Evolutionary conservation across 2,888 invertebrate genomes (phyloP), one percentile per base, ranked within the genome.

Genomic region (Oconnorella tubifera): DNA sequence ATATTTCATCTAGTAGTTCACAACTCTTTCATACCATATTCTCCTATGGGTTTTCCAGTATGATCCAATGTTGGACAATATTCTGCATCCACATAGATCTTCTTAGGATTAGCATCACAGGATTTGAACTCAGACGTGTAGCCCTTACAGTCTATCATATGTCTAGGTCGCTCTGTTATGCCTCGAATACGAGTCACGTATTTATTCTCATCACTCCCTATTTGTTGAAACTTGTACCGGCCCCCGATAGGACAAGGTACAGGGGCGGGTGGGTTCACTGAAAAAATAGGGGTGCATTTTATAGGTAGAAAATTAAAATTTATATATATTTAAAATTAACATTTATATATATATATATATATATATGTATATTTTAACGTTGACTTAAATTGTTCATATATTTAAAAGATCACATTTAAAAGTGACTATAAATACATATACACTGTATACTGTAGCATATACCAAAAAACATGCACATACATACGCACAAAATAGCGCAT

Each of bases 61-160:
- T 96, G 90, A 83, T 98, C 97, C 2, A 98, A 94, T n/a, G 94
- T 90, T 28, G 96, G 85, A 79, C 97, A 98, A 78, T 96, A 95
- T 73, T 92, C 94, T 76, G 94, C 95, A 82, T 98, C 97, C 59
- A 98, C 89, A 62, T 90, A 88, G 75, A 98, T 89, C 78, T 93
- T 92, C 79, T 95, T 96, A 80, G 80, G 77, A 62, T 97, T 95
- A 1, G 89, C 89, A 83, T 92, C 94, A 77, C 98, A 98, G 0
- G 96, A 95, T 69, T 95, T 93, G 77, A 97, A 89, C 82, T 97
- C 96, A 0, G 96, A 94, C 69, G 95, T 92, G 77, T 93, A 92
- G 76, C 92, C 87, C 82, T 93, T 91, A 79, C 97, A 97, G 78
- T 91, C 89, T 65, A 92, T 88, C 79, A 94, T 93, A 64, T 73